A percentile compares a stretch with the other conserved stretches of the same genome.
Conservation (phyloP, 2,113 vertebrate genomes). For the Leptobrachium leishanense region DNA sequence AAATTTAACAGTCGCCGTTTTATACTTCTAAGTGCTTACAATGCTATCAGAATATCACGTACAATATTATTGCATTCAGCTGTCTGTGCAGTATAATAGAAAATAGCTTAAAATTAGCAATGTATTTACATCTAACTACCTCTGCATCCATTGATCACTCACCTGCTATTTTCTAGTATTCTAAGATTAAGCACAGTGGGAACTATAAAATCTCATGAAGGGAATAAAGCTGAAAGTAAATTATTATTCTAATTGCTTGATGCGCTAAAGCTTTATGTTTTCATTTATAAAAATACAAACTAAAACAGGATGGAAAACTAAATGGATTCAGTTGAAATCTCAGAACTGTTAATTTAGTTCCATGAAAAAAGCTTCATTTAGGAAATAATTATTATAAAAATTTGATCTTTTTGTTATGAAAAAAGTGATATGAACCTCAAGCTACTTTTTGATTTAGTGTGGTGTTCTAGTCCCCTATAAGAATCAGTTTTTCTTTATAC, state of each 20-base stretch:
- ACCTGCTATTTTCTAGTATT: constrained; percentile 25
- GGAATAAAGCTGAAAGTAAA: constrained; percentile 20
- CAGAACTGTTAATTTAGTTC: constrained; percentile 41
- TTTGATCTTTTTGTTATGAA: constrained; percentile 12
- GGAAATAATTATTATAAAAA: constrained; percentile 46
- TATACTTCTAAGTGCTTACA: too few relatives aligned
- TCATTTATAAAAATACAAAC: constrained; percentile 19
- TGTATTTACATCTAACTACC: constrained; percentile 17
- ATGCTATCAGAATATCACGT: too few relatives aligned
- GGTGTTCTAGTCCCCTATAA: constrained; percentile 34
- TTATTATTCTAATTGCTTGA: constrained; percentile 38
- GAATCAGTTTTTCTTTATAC: constrained; percentile 36
- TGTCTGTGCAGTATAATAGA: too few relatives aligned
- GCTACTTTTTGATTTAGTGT: constrained; percentile 25
- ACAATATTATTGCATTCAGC: too few relatives aligned
- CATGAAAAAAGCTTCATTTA: constrained; percentile 37
- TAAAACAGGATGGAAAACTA: constrained; percentile 40
- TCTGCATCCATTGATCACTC: constrained; percentile 14
- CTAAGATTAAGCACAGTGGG: constrained; percentile 11
- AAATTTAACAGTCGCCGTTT: too few relatives aligned
- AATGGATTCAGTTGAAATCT: constrained; percentile 48
- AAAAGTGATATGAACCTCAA: not conserved
- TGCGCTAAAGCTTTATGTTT: constrained; percentile 21
- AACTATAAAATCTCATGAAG: constrained; percentile 21
- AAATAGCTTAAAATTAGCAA: not conserved